Conservation (phyloP, 2,797 vertebrate species). For the Siniperca undulata region DNA sequence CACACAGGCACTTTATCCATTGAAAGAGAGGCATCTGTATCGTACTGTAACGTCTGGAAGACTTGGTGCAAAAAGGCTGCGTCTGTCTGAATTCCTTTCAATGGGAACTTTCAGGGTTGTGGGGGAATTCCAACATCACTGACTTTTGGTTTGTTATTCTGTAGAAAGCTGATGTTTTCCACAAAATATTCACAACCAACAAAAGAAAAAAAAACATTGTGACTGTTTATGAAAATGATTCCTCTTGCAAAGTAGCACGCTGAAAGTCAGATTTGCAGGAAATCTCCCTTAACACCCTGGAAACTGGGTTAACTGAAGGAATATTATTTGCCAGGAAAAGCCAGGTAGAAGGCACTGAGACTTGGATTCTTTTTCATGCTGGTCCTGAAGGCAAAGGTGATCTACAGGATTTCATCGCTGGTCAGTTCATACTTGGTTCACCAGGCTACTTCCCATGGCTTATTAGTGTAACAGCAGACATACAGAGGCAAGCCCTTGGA, state of each 20-base stretch:
- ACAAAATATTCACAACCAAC: conserved; percentile 26
- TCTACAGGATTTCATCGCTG: neutral
- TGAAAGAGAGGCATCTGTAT: conserved; percentile 61
- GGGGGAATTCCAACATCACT: conserved; percentile 30
- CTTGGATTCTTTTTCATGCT: conserved; percentile 37
- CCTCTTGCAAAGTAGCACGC: neutral
- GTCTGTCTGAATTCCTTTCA: conserved; percentile 27
- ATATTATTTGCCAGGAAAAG: conserved; percentile 8
- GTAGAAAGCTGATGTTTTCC: conserved; percentile 1
- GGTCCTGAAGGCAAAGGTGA: conserved; percentile 38
- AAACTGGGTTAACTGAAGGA: conserved; percentile 9
- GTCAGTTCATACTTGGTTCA: conserved; percentile 38
- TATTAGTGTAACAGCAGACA: conserved; percentile 40
- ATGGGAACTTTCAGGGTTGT: conserved; percentile 19
- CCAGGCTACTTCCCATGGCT: conserved; percentile 32
- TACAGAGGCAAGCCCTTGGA: conserved; percentile 38
- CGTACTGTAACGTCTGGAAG: conserved; percentile 64
- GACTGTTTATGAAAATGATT: conserved; percentile 7
- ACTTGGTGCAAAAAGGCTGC: conserved; percentile 59
- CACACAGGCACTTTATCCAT: conserved; percentile 77
- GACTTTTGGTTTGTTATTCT: conserved; percentile 18
- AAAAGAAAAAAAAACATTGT: neutral
- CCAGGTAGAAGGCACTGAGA: conserved; percentile 75
- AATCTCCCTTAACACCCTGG: conserved; percentile 24
- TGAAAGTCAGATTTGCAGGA: conserved; percentile 27